Evolutionary conservation across 2,888 invertebrate genomes (phyloP).

Genomic region (Amiota minor): DNA sequence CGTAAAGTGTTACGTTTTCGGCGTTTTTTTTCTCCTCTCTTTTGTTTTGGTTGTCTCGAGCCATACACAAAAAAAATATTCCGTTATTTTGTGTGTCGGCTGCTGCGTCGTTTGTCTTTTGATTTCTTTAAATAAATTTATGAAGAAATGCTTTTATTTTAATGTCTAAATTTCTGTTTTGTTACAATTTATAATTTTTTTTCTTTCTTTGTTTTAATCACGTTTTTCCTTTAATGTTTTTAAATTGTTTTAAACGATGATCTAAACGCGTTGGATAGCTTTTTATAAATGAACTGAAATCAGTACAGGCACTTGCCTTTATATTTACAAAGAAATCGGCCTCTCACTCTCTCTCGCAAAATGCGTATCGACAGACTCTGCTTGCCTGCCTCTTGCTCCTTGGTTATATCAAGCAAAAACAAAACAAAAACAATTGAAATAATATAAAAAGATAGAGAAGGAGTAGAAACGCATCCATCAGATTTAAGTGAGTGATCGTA

Average conservation of each 20-base stretch:
- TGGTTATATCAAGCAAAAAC: no score
- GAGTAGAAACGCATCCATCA: neutral
- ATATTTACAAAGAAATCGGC: constrained; percentile 21
- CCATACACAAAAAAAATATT: constrained; percentile 56
- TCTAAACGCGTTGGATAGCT: constrained; percentile 52
- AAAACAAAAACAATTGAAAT: constrained; percentile 36
- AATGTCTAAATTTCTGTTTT: neutral
- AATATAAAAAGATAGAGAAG: neutral
- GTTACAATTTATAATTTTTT: neutral
- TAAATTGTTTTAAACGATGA: constrained; percentile 35
- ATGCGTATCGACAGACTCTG: no score
- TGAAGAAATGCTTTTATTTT: neutral
- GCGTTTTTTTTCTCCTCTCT: constrained; percentile 18
- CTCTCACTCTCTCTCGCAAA: no score
- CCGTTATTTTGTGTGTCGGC: constrained; percentile 46
- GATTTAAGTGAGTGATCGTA: constrained; percentile 4
- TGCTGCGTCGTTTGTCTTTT: constrained; percentile 33
- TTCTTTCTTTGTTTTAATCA: constrained; percentile 40
- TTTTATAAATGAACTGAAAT: constrained; percentile 67
- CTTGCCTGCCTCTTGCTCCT: no score
- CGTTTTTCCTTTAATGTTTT: constrained; percentile 37
- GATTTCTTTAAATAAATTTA: neutral
- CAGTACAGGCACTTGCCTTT: constrained; percentile 52
- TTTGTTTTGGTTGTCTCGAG: constrained; percentile 30
- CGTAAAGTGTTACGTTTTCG: constrained; percentile 42